Evolutionary conservation across 2,888 invertebrate genomes (phyloP), one percentile per base, ranked within the genome.

Genomic region (Eupithecia pulchellata): DNA sequence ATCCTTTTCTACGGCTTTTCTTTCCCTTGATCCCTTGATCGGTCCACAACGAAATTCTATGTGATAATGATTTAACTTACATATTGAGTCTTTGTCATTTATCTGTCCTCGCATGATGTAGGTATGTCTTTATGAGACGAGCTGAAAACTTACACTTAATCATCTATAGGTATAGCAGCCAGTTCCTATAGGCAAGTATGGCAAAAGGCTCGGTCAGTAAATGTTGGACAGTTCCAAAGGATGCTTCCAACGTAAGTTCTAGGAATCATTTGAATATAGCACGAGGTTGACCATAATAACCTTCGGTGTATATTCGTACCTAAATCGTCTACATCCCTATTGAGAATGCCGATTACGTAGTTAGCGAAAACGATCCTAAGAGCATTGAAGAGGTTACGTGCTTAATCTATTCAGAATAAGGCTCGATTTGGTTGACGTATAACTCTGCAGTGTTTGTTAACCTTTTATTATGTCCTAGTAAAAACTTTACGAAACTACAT

Each of bases 241-340:
- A 42, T 42, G 42, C 1, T 0, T 2, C 52, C 25, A 52, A 13
- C 47, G 42, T 6, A 3, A 9, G 42, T n/a, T 25, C 25, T 11
- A 1, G 52, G 11, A 25, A 11, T 13, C 25, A 52, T 11, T 20
- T 9, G 25, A 13, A 52, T 52, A 52, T 52, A 52, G 52, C 4
- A 52, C 52, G 4, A 52, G 52, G 52, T 52, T 52, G 52, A 57
- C 29, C 6, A 60, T 32, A 32, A 60, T 60, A 13, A 60, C 60
- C 60, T 60, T 58, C 4, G 68, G 66, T 73, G 80, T 83, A 83
- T 82, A 81, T 78, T 75, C 72, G 76, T 77, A 32, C 70, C 67
- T 68, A 79, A 83, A 86, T 84, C 75, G 81, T 58, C 78, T 62
- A 80, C 82, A 82, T 85, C 85, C 86, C 78, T 79, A 78, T 82